Evolutionary conservation across 2,113 vertebrate genomes (phyloP).

Genomic region (Oryzias javanicus): DNA sequence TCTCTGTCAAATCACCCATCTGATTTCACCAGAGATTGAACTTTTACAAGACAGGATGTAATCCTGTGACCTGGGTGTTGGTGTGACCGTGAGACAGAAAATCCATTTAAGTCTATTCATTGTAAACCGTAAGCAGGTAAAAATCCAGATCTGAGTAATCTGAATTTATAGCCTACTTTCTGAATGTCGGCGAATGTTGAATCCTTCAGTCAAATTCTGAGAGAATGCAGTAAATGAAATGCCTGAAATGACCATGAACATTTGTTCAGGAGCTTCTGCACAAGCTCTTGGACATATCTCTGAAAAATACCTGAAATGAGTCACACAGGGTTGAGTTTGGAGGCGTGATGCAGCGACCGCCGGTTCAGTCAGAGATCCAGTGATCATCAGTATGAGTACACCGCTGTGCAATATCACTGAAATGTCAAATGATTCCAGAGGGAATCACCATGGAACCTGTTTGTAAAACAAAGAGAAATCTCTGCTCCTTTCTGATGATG

Average conservation of each 20-base stretch:
- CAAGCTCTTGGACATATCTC: constrained; percentile 2
- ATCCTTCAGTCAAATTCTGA: background rate
- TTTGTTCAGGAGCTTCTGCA: constrained; percentile 4
- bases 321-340: background rate
- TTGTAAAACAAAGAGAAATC: too few species aligned
- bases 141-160: constrained; percentile 12
- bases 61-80: constrained; percentile 42
- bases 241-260: constrained; percentile 15
- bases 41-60: constrained; percentile 23
- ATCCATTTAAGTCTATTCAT: constrained; percentile 50
- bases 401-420: background rate
- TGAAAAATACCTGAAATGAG: constrained; percentile 34
- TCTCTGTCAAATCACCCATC: constrained; percentile 22
- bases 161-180: background rate
- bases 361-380: background rate
- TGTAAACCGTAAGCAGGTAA: constrained; percentile 7
- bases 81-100: constrained; percentile 31
- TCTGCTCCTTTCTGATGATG: too few species aligned
- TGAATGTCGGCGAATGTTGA: background rate
- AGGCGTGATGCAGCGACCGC: background rate
- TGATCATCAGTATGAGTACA: background rate
- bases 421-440: constrained; percentile 5
- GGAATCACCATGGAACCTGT: background rate
- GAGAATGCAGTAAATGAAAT: background rate
- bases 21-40: constrained; percentile 27